phyloP scores from a whole-genome alignment of 2,888 invertebrate genomes.

The Sminthurides aquaticus region DNA sequence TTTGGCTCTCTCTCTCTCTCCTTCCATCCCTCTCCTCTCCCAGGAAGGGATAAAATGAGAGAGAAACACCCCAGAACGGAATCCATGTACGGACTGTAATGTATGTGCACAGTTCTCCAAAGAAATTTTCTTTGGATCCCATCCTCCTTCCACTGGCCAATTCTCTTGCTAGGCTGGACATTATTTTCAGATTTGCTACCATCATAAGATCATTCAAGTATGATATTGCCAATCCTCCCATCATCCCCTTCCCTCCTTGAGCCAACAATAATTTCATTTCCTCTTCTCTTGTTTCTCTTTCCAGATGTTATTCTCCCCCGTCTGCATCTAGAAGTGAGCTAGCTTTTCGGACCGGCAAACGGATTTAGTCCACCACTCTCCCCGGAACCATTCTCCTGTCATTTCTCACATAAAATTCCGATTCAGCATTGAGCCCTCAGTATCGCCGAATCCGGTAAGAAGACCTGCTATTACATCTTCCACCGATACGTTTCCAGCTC shows the following conservation, averaged over 20 bases:
- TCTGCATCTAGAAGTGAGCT: no score
- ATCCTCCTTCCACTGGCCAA: constrained; percentile 12
- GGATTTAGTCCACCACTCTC: neutral
- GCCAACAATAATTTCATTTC: neutral
- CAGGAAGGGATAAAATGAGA: no score
- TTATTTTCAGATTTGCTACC: constrained; percentile 24
- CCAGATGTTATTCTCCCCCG: neutral
- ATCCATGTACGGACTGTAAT: no score
- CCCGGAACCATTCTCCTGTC: neutral
- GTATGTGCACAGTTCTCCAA: neutral
- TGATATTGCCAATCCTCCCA: constrained; percentile 22
- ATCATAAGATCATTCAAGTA: constrained; percentile 25
- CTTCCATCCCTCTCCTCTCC: no score
- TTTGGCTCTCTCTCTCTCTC: no score
- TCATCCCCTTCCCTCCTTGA: neutral
- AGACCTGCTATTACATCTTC: neutral
- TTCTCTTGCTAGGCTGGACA: constrained; percentile 20
- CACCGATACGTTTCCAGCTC: no score
- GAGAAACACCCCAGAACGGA: no score
- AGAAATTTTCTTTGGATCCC: neutral
- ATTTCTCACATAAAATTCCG: neutral
- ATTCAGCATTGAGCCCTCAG: neutral
- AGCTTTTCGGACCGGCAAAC: neutral
- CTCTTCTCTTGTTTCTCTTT: neutral
- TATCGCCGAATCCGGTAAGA: neutral